Conservation (phyloP, 2,113 vertebrate species). For the Nannospalax galili region DNA sequence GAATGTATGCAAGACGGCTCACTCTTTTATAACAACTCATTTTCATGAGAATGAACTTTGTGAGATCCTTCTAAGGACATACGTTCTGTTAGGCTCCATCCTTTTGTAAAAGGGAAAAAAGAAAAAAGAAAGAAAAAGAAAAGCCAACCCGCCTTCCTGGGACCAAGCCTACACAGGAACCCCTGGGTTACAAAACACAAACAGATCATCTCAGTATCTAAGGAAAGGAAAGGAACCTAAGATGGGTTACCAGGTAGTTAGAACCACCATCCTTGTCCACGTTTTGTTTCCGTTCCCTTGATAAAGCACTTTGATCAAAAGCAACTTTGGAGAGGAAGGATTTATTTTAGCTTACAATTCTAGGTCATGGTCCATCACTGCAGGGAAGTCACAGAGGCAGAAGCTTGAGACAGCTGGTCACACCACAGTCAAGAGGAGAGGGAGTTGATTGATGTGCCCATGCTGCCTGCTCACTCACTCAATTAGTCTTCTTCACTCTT, state of each 20-base stretch:
- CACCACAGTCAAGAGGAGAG: not conserved
- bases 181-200: fast-evolving
- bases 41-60: not conserved
- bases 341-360: too few species aligned
- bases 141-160: too few species aligned
- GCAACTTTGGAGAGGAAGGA: too few species aligned
- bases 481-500: not conserved
- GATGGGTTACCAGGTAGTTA: fast-evolving
- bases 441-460: not conserved
- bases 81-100: not conserved
- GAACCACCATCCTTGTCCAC: too few species aligned
- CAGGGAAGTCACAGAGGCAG: not conserved
- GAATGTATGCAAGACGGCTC: not conserved
- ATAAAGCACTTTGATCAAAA: too few species aligned
- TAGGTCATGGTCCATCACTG: not conserved
- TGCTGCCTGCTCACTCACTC: not conserved
- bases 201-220: not conserved
- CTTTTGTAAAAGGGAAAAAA: too few species aligned
- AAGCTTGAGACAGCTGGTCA: too few species aligned
- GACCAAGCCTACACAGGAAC: not conserved
- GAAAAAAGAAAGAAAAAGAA: too few species aligned
- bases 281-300: too few species aligned
- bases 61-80: not conserved
- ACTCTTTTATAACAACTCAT: fast-evolving
- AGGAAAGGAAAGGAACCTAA: not conserved